Evolutionary conservation across 2,797 vertebrate genomes (phyloP).

Genomic region (Cyprinella venusta): DNA sequence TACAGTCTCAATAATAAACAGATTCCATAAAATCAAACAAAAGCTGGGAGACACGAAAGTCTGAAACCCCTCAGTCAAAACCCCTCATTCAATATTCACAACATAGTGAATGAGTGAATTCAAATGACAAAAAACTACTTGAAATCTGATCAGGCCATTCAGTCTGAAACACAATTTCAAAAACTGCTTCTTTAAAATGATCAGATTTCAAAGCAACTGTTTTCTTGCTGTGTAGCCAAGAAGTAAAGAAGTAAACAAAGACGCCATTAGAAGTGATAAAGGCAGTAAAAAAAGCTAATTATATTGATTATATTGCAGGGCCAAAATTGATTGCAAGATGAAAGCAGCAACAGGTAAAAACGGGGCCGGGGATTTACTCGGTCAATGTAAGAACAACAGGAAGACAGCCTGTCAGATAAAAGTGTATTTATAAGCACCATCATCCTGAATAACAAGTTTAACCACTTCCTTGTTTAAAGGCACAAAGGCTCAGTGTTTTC

Average conservation of each 20-base stretch:
- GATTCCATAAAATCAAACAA: background rate
- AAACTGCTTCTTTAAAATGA: background rate
- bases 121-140: background rate
- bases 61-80: background rate
- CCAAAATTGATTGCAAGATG: conserved; percentile 11
- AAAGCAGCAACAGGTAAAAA: background rate
- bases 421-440: conserved; percentile 5
- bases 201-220: background rate
- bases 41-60: background rate
- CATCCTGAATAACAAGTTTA: conserved; percentile 47
- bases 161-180: background rate
- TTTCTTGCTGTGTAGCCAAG: background rate
- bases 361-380: background rate
- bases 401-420: conserved; percentile 19
- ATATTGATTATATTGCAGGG: conserved; percentile 1
- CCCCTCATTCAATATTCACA: background rate
- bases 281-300: background rate
- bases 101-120: background rate
- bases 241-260: background rate
- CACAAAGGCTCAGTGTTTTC: conserved; percentile 48
- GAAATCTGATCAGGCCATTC: background rate
- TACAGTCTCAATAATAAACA: conserved; percentile 1
- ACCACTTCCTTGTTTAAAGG: conserved; percentile 51
- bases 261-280: conserved; percentile 12
- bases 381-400: conserved; percentile 35